A percentile compares a stretch with the other conserved stretches of the same genome.
Evolutionary conservation across 53 echinoderm and acorn worm species (phyloP).

Genomic region (Echinarachnius parma): DNA sequence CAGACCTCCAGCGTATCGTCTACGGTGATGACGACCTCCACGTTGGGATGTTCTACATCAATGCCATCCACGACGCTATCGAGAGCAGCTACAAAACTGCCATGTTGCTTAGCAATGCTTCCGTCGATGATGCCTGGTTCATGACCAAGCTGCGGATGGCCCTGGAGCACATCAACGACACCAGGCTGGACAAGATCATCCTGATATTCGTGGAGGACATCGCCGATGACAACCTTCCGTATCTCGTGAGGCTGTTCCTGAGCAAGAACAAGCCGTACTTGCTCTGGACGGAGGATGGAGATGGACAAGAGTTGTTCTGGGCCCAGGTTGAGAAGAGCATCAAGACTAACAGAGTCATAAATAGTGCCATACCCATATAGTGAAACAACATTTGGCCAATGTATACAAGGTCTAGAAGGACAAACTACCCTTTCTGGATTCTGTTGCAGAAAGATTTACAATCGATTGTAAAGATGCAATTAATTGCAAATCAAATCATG

Average conservation of each 20-base stretch:
- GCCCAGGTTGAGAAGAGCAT: constrained; percentile 27
- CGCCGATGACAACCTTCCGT: constrained; percentile 14
- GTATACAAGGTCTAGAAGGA: no score
- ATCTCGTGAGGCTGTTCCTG: constrained; percentile 31
- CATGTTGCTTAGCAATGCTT: constrained; percentile 24
- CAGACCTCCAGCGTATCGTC: constrained; percentile 5
- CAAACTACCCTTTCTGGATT: no score
- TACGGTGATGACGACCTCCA: constrained; percentile 23
- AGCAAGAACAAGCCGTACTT: constrained; percentile 29
- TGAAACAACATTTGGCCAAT: no score
- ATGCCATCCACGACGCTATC: constrained; percentile 13
- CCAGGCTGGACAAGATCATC: constrained; percentile 22
- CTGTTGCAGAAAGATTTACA: no score
- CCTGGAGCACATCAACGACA: constrained; percentile 23
- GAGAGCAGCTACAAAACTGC: constrained; percentile 28
- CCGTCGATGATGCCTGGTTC: constrained; percentile 20
- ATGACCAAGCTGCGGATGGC: constrained; percentile 34
- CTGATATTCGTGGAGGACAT: constrained; percentile 27
- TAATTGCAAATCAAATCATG: no score
- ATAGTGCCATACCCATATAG: constrained; percentile 20
- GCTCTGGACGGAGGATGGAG: constrained; percentile 29
- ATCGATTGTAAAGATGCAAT: no score
- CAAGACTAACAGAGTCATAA: constrained; percentile 17
- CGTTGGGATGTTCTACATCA: constrained; percentile 14
- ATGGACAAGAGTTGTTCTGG: constrained; percentile 30